phyloP scores from a whole-genome alignment of 2,797 vertebrate species.

The Acanthurus tractus region DNA sequence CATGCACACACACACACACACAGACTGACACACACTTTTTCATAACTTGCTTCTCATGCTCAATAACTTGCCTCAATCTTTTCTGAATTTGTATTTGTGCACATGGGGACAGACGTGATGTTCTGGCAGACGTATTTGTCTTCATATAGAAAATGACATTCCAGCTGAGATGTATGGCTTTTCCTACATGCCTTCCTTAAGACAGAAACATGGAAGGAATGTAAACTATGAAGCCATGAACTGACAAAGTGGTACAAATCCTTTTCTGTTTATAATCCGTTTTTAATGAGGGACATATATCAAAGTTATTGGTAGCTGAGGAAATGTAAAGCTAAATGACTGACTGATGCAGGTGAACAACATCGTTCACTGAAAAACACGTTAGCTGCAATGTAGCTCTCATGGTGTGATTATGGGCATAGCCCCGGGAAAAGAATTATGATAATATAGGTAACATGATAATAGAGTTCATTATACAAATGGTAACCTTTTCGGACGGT shows the following conservation, averaged over 20 bases:
- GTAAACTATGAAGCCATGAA: constrained; percentile 19
- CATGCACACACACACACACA: not conserved
- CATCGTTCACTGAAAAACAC: constrained; percentile 41
- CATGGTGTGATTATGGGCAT: constrained; percentile 15
- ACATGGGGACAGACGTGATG: constrained; percentile 24
- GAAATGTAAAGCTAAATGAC: constrained; percentile 43
- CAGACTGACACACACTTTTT: not conserved
- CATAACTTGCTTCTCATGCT: not conserved
- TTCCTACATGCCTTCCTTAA: constrained; percentile 34
- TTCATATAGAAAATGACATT: constrained; percentile 35
- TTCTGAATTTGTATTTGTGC: constrained; percentile 29
- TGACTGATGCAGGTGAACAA: constrained; percentile 43
- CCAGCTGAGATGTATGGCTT: constrained; percentile 36
- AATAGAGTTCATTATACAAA: constrained; percentile 65
- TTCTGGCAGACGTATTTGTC: constrained; percentile 30
- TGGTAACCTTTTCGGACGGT: constrained; percentile 62
- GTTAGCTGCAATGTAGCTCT: constrained; percentile 10
- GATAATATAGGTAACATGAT: constrained; percentile 47
- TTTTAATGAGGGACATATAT: constrained; percentile 67
- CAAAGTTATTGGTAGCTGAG: constrained; percentile 33
- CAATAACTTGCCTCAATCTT: constrained; percentile 17
- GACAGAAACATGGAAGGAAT: constrained; percentile 28
- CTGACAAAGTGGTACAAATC: constrained; percentile 32
- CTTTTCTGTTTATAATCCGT: constrained; percentile 44
- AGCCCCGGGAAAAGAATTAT: constrained; percentile 38